Percentiles rank a stretch among this genome's conserved stretches.
Conservation (phyloP, 2,888 invertebrate genomes). For the Rotaria macrura region DNA sequence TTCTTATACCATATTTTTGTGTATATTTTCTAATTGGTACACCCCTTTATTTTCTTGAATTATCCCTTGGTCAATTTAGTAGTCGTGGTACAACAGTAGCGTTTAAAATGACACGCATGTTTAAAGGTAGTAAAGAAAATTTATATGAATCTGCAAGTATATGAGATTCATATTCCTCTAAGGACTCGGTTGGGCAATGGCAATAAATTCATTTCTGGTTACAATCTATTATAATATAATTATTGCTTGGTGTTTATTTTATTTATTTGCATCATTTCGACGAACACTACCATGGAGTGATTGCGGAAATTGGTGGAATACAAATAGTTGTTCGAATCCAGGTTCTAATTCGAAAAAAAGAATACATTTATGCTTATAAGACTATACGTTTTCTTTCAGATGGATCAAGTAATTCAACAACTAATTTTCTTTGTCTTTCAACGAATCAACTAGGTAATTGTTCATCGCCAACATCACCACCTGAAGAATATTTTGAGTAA, state of each 20-base stretch:
- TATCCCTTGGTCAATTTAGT: neutral
- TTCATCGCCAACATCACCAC: neutral
- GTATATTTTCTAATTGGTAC: constrained; percentile 8
- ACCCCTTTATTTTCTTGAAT: constrained; percentile 1
- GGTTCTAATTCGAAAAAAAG: neutral
- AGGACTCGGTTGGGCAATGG: constrained; percentile 11
- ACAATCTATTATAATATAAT: neutral
- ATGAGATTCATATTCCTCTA: neutral
- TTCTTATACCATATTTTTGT: constrained; percentile 17
- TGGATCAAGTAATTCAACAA: neutral
- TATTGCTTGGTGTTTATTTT: constrained; percentile 19
- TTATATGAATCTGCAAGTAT: neutral
- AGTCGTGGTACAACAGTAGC: neutral
- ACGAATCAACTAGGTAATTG: neutral
- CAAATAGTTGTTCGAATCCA: neutral
- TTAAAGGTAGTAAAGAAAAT: neutral
- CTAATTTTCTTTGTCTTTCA: neutral
- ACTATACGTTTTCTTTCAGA: neutral
- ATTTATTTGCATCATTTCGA: constrained; percentile 20
- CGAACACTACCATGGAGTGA: neutral
- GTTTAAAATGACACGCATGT: constrained; percentile 3
- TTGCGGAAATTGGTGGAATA: constrained; percentile 18
- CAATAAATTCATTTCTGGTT: neutral
- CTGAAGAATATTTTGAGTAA: constrained; percentile 17
- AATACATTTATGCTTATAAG: neutral